Evolutionary conservation across 2,113 vertebrate species (phyloP), one percentile per base, ranked within the genome.

Genomic region (Menura novaehollandiae): DNA sequence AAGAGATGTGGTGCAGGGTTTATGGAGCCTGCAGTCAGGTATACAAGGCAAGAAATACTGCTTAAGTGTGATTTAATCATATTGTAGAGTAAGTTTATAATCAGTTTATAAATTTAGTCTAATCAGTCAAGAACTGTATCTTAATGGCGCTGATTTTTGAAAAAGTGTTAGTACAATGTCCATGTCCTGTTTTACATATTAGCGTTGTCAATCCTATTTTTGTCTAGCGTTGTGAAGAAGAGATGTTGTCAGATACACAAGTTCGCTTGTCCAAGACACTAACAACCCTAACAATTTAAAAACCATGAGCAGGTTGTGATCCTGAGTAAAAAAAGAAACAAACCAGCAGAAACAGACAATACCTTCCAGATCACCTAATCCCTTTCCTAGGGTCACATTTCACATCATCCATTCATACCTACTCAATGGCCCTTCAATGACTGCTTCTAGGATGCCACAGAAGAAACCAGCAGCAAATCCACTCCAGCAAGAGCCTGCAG

Each of bases 1-100:
- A 81, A 11, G 74, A 91, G 71, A 91, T 67, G 67, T 0, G 1
- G 44, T 28, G 58, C 55, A 69, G 46, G 63, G 88, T 72, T 97
- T 93, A 94, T 9, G 20, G 56, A 95, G 91, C 37, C 76, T 90
- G 89, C 66, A 49, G 59, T 96, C 94, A 97, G 98, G 64, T 44
- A 46, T 56, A 46, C 7, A 52, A 43, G 55, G 6, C 72, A 85
- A 93, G 46, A 87, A 96, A 90, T 44, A 78, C 46, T 91, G 93
- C 88, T 88, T 73, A 72, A 82, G 85, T 23, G 12, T 59, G 95
- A 95, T 72, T 90, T 67, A 84, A 88, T 84, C 55, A 89, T 32
- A 49, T 4, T n/a, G 17, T 13, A 74, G 72, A 78, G 55, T 86
- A 49, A 80, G 49, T 69, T 95, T 86, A 93, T 94, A 91, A 92